These are phyloP conservation scores for Agonopterix heracliana DNA, from an alignment of 2,888 invertebrate species.

Conservation along the genomic window DNA sequence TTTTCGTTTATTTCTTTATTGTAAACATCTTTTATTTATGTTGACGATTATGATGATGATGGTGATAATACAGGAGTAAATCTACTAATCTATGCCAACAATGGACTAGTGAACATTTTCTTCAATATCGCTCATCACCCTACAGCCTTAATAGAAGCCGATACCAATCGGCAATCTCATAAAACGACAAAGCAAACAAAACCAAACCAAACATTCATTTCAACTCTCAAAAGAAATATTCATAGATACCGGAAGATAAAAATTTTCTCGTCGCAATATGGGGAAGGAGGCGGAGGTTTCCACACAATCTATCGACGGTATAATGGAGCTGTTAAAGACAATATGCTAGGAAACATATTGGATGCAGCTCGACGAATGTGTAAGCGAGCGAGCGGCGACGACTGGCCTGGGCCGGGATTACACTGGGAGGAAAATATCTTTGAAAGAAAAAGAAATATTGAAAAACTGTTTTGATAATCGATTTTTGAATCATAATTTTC, in stretches of 20 bases:
- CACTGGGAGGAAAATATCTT: slow-evolving; percentile 20
- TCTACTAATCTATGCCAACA: no score
- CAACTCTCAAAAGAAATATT: slow-evolving; percentile 4
- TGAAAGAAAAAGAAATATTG: no score
- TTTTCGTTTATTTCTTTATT: no score
- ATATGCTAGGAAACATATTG: slow-evolving; percentile 73
- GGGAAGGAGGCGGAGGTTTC: slow-evolving; percentile 17
- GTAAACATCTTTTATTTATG: no score
- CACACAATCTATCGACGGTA: slow-evolving; percentile 48
- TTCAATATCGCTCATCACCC: no score
- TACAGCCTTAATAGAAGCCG: neutral
- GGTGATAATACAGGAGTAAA: no score
- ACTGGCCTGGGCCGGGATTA: slow-evolving; percentile 21
- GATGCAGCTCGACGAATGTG: slow-evolving; percentile 72
- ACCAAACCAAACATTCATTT: no score
- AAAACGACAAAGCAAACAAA: neutral
- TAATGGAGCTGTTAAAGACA: slow-evolving; percentile 76
- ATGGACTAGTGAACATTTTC: no score
- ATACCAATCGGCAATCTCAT: no score
- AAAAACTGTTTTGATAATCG: no score
- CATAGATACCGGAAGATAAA: slow-evolving; percentile 23
- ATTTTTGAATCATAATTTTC: no score
- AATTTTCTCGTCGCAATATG: slow-evolving; percentile 25
- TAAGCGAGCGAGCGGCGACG: slow-evolving; percentile 61
- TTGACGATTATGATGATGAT: no score